Conservation (phyloP, 2,888 invertebrate genomes). For the Hirtodrosophila histrioides region DNA sequence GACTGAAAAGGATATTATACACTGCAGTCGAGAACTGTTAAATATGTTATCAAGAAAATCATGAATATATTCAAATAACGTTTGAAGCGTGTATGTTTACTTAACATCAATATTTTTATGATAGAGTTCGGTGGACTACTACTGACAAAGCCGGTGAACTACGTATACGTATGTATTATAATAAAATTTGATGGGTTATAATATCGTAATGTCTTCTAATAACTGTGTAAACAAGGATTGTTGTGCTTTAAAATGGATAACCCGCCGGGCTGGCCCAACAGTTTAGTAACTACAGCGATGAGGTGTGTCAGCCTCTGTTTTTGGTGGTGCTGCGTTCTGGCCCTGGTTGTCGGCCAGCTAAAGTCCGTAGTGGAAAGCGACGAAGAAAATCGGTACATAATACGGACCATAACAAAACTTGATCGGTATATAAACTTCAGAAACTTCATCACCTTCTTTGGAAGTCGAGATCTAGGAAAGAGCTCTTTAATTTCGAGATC, state of each 20-base stretch:
- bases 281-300: conserved; percentile 3
- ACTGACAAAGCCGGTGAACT: too few species aligned
- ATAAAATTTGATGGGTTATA: too few species aligned
- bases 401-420: background rate
- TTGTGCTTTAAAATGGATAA: background rate
- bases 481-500: background rate
- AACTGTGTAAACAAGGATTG: conserved; percentile 9
- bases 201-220: conserved; percentile 2
- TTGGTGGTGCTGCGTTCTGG: conserved; percentile 6
- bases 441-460: conserved; percentile 7
- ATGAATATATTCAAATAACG: too few species aligned
- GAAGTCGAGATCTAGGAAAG: background rate
- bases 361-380: conserved; percentile 1
- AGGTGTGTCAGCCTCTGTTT: conserved; percentile 1
- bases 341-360: conserved; percentile 2
- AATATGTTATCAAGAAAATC: too few species aligned
- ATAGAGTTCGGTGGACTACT: too few species aligned
- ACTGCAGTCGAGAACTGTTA: too few species aligned
- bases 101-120: too few species aligned
- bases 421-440: background rate
- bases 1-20: too few species aligned
- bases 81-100: too few species aligned
- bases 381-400: background rate
- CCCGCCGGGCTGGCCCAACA: background rate
- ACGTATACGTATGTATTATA: too few species aligned